A percentile compares a stretch with the other conserved stretches of the same genome.
Conservation (phyloP, 2,797 vertebrate species). For the Sebastes kiyomatsui region DNA sequence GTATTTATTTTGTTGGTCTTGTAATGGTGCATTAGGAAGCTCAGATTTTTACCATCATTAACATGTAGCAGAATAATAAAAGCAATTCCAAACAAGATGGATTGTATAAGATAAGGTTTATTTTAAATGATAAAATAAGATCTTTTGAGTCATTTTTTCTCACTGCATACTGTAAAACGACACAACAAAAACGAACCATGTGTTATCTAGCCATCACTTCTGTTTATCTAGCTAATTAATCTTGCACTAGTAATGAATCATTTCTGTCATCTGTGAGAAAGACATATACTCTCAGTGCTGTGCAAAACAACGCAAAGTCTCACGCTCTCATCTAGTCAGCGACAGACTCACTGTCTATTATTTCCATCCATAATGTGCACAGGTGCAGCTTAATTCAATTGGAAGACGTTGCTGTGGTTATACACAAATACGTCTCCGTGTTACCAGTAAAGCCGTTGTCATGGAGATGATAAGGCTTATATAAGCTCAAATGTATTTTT, state of each 20-base stretch:
- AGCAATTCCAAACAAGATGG: background rate
- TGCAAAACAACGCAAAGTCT: slow-evolving; percentile 16
- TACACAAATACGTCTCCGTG: slow-evolving; percentile 90
- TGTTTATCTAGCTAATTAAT: slow-evolving; percentile 34
- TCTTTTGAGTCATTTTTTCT: no score
- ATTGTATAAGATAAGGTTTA: background rate
- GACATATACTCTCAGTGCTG: background rate
- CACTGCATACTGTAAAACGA: background rate
- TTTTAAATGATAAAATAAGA: slow-evolving; percentile 1
- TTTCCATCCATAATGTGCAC: slow-evolving; percentile 82
- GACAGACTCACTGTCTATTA: slow-evolving; percentile 64
- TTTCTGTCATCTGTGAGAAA: slow-evolving; percentile 6
- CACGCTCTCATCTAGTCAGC: slow-evolving; percentile 15
- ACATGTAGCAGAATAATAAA: background rate
- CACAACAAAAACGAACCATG: background rate
- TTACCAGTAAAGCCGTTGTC: slow-evolving; percentile 95
- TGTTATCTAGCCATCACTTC: background rate
- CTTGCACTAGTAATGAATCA: background rate
- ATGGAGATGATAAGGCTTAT: slow-evolving; percentile 90
- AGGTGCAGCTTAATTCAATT: slow-evolving; percentile 88
- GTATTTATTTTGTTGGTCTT: background rate
- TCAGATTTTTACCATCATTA: background rate
- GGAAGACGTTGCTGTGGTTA: slow-evolving; percentile 86
- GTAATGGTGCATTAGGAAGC: background rate
- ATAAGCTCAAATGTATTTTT: slow-evolving; percentile 91